Evolutionary conservation across 2,113 vertebrate genomes (phyloP), one percentile per base, ranked within the genome.

Genomic region (Percopsis transmontana): DNA sequence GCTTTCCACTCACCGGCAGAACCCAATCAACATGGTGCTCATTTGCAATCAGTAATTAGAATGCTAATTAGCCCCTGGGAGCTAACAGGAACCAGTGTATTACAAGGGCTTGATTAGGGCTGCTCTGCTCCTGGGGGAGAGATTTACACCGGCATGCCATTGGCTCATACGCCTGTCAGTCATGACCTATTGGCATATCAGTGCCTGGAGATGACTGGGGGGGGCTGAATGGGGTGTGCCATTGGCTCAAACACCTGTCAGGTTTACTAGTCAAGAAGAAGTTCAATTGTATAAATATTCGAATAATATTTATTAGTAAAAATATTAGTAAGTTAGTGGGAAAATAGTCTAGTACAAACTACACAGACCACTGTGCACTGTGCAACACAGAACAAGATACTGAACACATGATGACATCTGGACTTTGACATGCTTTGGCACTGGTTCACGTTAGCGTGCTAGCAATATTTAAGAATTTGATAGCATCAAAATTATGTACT

Each of bases 1-100:
- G 76, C 81, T 74, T 84, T 84, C 76, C 84, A 86, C 82, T 86
- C 82, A 81, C 78, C 70, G 70, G 82, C 81, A 58, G 85, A 87
- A 87, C 84, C 85, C 89, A 89, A 90, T 89, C 87, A 86, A 83
- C 80, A 67, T 68, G 80, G 66, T 93, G 92, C 94, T 95, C 95
- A 96, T 97, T 97, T 96, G 94, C 95, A 96, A 96, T 94, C 94
- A 94, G 96, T 97, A 97, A 97, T 97, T 97, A 97, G 95, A 97
- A 97, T 97, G 96, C 95, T 97, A 97, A 97, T 97, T 94, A 97
- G 94, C 94, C 94, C 93, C 91, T 74, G 90, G 94, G 96, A 97
- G 94, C 95, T 96, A 95, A 96, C 95, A 93, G 94, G 94, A 95
- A 96, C 94, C 91, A 97, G 95, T 97, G 96, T 97, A 96, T 97